A percentile compares a stretch with the other conserved stretches of the same genome.
Evolutionary conservation across 2,113 vertebrate species (phyloP).

Genomic region (Pygoscelis antarcticus): DNA sequence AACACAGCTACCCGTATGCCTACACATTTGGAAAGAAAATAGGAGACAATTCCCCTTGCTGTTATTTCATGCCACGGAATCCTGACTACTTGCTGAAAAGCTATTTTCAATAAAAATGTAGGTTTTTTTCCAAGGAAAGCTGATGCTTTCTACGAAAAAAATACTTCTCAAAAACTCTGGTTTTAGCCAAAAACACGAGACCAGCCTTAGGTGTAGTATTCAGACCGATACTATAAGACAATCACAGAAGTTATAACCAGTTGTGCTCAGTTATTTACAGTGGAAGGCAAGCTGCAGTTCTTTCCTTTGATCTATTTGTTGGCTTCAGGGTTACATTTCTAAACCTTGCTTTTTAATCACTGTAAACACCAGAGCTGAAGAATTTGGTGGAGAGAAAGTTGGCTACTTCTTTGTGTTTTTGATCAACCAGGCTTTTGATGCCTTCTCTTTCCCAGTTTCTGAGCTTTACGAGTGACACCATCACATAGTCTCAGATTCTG

Average conservation of each 20-base stretch:
- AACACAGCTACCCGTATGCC: background rate
- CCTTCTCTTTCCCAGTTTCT: background rate
- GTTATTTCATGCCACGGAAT: background rate
- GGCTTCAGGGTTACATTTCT: slow-evolving; percentile 25
- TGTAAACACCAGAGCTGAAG: slow-evolving; percentile 8
- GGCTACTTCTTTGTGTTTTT: background rate
- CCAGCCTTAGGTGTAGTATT: background rate
- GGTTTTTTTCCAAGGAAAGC: background rate
- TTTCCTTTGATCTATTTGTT: background rate
- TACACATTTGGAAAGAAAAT: background rate
- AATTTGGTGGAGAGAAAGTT: slow-evolving; percentile 1
- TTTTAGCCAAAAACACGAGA: background rate
- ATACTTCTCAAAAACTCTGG: background rate
- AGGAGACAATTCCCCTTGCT: background rate
- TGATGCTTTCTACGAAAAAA: background rate
- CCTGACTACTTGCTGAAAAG: background rate
- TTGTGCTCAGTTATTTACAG: background rate
- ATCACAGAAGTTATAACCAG: background rate
- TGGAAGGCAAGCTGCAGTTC: background rate
- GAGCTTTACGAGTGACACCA: background rate
- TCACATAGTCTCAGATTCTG: fast-evolving
- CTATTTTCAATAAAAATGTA: background rate
- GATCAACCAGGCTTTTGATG: background rate
- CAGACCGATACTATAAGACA: background rate
- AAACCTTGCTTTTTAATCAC: slow-evolving; percentile 16